Evolutionary conservation across 2,113 vertebrate species (phyloP).

Genomic region (Scopus umbretta): DNA sequence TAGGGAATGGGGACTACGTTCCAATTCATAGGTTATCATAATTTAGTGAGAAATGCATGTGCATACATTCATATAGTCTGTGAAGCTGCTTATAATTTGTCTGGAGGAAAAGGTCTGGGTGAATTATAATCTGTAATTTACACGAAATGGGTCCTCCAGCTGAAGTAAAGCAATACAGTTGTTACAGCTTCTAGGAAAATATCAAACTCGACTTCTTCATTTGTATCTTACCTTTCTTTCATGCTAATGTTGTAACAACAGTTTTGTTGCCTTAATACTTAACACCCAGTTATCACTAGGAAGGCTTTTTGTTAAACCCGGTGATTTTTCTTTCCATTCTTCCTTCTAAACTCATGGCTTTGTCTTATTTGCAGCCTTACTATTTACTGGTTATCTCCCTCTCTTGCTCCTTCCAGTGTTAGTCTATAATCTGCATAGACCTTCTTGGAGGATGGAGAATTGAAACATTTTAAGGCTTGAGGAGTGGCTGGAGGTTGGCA

Average conservation of each 20-base stretch:
- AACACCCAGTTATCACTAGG: not conserved
- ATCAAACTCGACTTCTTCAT: not conserved
- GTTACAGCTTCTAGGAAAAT: not conserved
- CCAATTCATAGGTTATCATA: not conserved
- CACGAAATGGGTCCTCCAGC: fast-evolving
- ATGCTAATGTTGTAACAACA: not conserved
- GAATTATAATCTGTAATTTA: not conserved
- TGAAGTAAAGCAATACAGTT: not conserved
- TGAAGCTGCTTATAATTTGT: not conserved
- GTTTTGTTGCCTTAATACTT: not conserved
- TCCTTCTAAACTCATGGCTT: not conserved
- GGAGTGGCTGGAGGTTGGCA: not conserved
- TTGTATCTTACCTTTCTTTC: not conserved
- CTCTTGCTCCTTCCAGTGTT: not conserved
- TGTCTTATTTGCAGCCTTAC: not conserved
- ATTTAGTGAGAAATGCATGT: not conserved
- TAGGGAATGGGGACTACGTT: not conserved
- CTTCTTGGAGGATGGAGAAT: not conserved
- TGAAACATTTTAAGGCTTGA: not conserved
- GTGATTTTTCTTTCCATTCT: not conserved
- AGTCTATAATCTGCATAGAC: not conserved
- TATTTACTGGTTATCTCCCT: not conserved
- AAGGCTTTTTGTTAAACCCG: not conserved
- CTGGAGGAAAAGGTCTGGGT: not conserved
- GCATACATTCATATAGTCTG: not conserved